Evolutionary conservation across 2,888 invertebrate species (phyloP).

Genomic region (Enoplolaimus lenunculus): DNA sequence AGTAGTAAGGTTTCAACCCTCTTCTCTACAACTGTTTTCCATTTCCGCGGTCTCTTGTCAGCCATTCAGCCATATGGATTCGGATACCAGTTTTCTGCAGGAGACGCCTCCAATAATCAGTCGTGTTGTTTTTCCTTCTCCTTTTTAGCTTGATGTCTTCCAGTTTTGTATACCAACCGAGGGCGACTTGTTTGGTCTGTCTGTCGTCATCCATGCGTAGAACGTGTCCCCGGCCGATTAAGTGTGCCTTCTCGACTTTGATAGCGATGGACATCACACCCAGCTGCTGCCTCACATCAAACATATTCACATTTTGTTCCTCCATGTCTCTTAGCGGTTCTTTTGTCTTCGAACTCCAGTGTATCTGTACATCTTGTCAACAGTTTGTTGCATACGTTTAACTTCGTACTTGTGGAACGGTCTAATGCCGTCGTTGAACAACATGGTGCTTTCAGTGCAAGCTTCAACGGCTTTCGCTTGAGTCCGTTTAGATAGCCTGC

Average conservation of each 20-base stretch:
- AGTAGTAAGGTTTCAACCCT: slow-evolving; percentile 5
- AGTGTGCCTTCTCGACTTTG: not conserved
- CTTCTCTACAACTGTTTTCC: not conserved
- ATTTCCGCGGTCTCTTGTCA: not conserved
- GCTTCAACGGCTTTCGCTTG: too few relatives aligned
- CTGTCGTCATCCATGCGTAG: not conserved
- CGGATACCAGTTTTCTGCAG: slow-evolving; percentile 2
- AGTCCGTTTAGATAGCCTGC: too few relatives aligned
- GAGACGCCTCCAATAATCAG: not conserved
- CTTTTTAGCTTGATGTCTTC: not conserved
- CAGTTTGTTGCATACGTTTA: too few relatives aligned
- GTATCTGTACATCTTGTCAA: too few relatives aligned
- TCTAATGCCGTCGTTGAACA: too few relatives aligned
- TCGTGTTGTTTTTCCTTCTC: slow-evolving; percentile 1
- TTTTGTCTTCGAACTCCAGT: slow-evolving; percentile 3
- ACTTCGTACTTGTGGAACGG: too few relatives aligned
- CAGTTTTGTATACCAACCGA: slow-evolving; percentile 5
- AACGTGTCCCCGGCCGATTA: not conserved
- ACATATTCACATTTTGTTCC: not conserved
- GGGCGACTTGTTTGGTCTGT: not conserved
- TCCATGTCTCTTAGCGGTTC: not conserved
- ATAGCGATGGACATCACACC: not conserved
- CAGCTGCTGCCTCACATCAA: not conserved
- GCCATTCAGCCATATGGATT: not conserved
- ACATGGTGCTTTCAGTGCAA: too few relatives aligned